Evolutionary conservation across 2,888 invertebrate genomes (phyloP).

Genomic region (Laspeyria flexula): DNA sequence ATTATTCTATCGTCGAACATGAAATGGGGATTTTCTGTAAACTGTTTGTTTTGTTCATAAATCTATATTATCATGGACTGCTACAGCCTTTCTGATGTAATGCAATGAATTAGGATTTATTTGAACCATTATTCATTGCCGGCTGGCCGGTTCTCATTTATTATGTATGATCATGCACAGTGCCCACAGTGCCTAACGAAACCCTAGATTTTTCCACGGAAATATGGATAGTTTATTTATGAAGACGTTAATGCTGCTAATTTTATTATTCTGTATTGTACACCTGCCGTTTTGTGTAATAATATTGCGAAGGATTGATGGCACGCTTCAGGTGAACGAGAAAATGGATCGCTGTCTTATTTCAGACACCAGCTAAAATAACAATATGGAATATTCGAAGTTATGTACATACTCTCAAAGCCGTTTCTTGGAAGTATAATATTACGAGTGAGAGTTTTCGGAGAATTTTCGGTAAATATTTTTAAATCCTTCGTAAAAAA

Average conservation of each 20-base stretch:
- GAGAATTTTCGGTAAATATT: too few relatives aligned
- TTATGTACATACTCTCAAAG: too few relatives aligned
- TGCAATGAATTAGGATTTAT: conserved; percentile 69
- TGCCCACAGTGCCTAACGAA: conserved; percentile 13
- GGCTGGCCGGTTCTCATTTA: conserved; percentile 51
- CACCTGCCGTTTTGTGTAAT: conserved; percentile 8
- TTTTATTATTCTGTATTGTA: conserved; percentile 10
- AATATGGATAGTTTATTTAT: conserved; percentile 17
- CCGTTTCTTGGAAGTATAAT: too few relatives aligned
- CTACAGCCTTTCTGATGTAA: conserved; percentile 54
- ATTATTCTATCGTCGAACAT: conserved; percentile 6
- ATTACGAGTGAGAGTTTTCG: too few relatives aligned
- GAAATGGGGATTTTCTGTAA: conserved; percentile 6
- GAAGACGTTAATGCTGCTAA: conserved; percentile 8
- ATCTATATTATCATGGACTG: conserved; percentile 59
- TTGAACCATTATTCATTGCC: conserved; percentile 58
- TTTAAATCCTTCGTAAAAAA: too few relatives aligned
- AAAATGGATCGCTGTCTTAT: conserved; percentile 1
- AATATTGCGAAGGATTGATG: conserved; percentile 8
- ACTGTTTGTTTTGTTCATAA: conserved; percentile 49
- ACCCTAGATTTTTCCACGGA: conserved; percentile 30
- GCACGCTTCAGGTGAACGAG: neutral
- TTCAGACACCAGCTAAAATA: neutral
- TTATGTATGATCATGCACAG: conserved; percentile 40
- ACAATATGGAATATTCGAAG: neutral